Evolutionary conservation across 1,140 invertebrate genomes (phyloP), one percentile per base, ranked within the genome.

Genomic region (Neuroterus valhalla): DNA sequence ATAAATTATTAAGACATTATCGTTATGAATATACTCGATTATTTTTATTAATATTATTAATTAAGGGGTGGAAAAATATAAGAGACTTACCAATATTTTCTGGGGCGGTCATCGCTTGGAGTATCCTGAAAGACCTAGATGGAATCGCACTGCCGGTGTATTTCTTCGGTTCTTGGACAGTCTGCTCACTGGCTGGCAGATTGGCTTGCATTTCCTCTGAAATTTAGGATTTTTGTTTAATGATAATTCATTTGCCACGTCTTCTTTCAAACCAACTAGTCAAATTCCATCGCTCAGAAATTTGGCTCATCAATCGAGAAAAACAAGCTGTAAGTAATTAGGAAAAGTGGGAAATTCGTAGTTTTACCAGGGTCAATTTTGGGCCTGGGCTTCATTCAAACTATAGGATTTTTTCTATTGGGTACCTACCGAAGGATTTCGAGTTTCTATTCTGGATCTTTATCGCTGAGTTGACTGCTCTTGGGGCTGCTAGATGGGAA

Each of bases 111-210:
- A 96, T 95, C 38, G 94, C 93, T 89, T 97, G 96, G 45, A 97
- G 89, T 84, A 97, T 94, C 86, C 93, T 93, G 86, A 97, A 97
- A 19, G 96, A 96, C 84, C 95, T 93, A 75, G 95, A 96, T 55
- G 96, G 96, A 86, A 97, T 97, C 79, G 94, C 93, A 83, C 94
- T 94, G 72, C 96, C 96, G 72, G 91, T 95, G 84, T 97, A 97
- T 83, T 94, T 95, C 83, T 93, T 93, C 44, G 94, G 94, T 82
- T 95, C 94, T 71, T 88, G 91, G 38, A 91, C 93, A 76, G 92
- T 91, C 83, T 94, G 93, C 85, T 94, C 91, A 81, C 93, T 94
- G 12, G 93, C 91, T 72, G 93, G 94, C 38, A 94, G 82, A 84
- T 93, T 92, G 45, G 85, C 86, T 81, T 91, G 90, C 44, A 87